These are phyloP conservation scores for Tympanoctomys barrerae DNA, from an alignment of 2,797 vertebrate species.

Conservation along the genomic window DNA sequence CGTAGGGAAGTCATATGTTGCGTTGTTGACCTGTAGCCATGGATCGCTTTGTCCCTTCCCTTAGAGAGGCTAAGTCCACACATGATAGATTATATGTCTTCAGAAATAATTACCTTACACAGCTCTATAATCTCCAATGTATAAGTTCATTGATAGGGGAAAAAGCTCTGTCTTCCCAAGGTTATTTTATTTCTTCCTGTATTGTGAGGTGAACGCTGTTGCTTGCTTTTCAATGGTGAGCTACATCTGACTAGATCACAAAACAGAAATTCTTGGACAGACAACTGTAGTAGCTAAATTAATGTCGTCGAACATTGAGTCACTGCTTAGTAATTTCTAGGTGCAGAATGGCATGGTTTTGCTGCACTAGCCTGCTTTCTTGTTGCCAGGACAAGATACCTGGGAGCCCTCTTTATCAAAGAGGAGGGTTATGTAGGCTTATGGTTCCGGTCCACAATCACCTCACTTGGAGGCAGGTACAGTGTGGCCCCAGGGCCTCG, in stretches of 20 bases:
- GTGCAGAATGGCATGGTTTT: neutral
- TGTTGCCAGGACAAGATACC: neutral
- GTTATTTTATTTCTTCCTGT: constrained; percentile 64
- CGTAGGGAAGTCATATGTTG: neutral
- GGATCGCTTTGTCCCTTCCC: constrained; percentile 9
- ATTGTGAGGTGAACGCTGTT: neutral
- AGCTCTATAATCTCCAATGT: constrained; percentile 52
- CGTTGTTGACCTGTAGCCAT: constrained; percentile 1
- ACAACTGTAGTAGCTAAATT: constrained; percentile 19
- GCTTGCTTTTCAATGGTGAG: constrained; percentile 13
- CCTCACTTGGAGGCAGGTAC: neutral
- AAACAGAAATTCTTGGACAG: constrained; percentile 31
- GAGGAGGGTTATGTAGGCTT: neutral
- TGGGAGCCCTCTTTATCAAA: neutral
- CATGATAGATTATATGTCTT: constrained; percentile 69
- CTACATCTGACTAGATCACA: constrained; percentile 1
- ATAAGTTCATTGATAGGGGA: constrained; percentile 51
- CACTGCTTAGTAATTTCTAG: constrained; percentile 35
- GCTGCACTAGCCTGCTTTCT: neutral
- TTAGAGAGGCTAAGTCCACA: constrained; percentile 40
- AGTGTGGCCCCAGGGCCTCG: neutral
- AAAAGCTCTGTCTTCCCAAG: constrained; percentile 61
- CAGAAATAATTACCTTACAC: constrained; percentile 73
- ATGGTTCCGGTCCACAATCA: neutral
- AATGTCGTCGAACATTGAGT: constrained; percentile 7